Conservation (phyloP, 1,140 invertebrate species). For the Sitophilus oryzae region DNA sequence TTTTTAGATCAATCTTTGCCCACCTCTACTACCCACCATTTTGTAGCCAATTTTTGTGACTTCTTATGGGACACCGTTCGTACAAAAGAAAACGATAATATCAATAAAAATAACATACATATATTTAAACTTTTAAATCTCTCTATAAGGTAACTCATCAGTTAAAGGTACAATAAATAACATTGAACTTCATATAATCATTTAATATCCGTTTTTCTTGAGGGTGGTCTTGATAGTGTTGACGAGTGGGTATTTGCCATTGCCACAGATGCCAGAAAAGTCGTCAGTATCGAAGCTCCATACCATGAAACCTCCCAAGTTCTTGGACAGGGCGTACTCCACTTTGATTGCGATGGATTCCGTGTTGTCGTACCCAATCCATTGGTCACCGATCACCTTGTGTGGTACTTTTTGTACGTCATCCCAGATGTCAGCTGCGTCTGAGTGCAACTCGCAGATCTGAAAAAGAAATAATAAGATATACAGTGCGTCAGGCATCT, state of each 20-base stretch:
- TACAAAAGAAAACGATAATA: too few species aligned
- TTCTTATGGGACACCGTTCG: too few species aligned
- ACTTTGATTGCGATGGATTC: conserved; percentile 33
- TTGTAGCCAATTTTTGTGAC: too few species aligned
- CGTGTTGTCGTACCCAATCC: conserved; percentile 42
- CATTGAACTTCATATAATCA: too few species aligned
- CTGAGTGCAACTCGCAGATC: conserved; percentile 42
- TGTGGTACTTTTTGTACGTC: conserved; percentile 34
- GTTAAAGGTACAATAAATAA: too few species aligned
- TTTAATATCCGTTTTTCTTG: too few species aligned
- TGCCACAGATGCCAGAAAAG: conserved; percentile 55
- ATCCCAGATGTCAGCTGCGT: conserved; percentile 44
- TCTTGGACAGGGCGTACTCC: conserved; percentile 48
- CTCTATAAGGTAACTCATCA: too few species aligned
- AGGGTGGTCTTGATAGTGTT: conserved; percentile 35
- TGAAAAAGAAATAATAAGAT: conserved; percentile 16
- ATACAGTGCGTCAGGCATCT: too few species aligned
- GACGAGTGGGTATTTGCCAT: conserved; percentile 51
- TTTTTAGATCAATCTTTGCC: too few species aligned
- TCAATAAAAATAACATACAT: too few species aligned
- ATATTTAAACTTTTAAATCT: too few species aligned
- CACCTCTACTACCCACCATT: too few species aligned
- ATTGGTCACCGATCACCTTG: conserved; percentile 36
- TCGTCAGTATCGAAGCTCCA: conserved; percentile 75
- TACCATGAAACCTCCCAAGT: conserved; percentile 60